A percentile compares a stretch with the other conserved stretches of the same genome.
Conservation (phyloP, 2,113 vertebrate genomes). For the Oncorhynchus nerka region DNA sequence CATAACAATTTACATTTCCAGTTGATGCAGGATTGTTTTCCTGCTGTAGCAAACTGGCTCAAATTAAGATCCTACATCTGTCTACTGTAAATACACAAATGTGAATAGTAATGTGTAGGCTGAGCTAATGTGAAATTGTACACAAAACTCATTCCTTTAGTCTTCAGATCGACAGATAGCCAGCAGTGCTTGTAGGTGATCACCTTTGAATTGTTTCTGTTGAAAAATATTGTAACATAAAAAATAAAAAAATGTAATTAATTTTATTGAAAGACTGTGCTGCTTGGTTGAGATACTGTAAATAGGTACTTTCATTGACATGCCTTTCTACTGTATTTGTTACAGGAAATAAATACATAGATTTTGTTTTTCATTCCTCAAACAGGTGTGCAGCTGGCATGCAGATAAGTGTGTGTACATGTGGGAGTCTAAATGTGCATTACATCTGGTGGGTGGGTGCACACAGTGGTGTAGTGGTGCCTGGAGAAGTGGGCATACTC, state of each 20-base stretch:
- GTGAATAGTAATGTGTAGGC: background rate
- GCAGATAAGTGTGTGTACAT: background rate
- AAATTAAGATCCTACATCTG: too few relatives aligned
- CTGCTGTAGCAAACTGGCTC: too few relatives aligned
- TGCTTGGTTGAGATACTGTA: background rate
- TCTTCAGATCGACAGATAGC: conserved; percentile 71
- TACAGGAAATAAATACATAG: background rate
- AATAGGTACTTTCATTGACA: background rate
- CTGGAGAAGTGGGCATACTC: too few relatives aligned
- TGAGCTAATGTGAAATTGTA: background rate
- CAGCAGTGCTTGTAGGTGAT: conserved; percentile 63
- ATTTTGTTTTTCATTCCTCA: background rate
- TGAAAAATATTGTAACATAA: background rate
- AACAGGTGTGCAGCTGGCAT: background rate
- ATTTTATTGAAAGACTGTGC: background rate
- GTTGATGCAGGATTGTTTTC: too few relatives aligned
- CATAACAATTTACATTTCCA: too few relatives aligned
- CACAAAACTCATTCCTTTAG: conserved; percentile 17
- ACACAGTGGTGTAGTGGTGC: too few relatives aligned
- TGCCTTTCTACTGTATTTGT: background rate
- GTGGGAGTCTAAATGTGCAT: background rate
- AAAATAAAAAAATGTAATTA: background rate
- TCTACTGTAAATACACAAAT: background rate
- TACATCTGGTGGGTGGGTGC: too few relatives aligned
- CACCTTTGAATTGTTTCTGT: conserved; percentile 67